Evolutionary conservation across 2,888 invertebrate species (phyloP).

Genomic region (Hartigia nigra): DNA sequence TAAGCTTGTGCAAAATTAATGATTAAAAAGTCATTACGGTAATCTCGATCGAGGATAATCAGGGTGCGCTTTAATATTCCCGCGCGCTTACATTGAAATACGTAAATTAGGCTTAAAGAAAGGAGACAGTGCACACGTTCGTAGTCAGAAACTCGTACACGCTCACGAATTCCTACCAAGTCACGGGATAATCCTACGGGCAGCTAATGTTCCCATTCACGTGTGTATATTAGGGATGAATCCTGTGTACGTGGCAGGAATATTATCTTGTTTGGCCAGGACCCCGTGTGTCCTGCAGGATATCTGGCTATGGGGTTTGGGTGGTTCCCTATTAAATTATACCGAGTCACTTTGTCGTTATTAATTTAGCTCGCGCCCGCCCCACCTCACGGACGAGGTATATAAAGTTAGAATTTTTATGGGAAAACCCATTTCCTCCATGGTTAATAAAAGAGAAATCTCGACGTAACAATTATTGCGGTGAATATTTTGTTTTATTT

Average conservation of each 20-base stretch:
- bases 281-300: conserved; percentile 12
- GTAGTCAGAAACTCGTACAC: neutral
- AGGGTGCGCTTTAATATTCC: neutral
- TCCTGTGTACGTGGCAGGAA: conserved; percentile 38
- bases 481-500: conserved; percentile 4
- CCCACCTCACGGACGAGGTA: neutral
- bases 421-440: neutral
- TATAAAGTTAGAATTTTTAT: neutral
- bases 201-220: conserved; percentile 26
- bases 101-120: conserved; percentile 55
- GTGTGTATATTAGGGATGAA: conserved; percentile 43
- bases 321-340: conserved; percentile 6
- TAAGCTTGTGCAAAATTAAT: neutral
- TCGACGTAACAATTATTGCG: neutral
- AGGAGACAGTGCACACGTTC: conserved; percentile 21
- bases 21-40: neutral
- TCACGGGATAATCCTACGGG: conserved; percentile 45
- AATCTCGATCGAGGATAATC: neutral
- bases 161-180: neutral
- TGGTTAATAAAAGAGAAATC: neutral
- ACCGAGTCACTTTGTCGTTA: conserved; percentile 5
- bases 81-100: conserved; percentile 25
- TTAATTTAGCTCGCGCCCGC: neutral
- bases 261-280: conserved; percentile 51
- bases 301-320: conserved; percentile 18